Base-by-base conservation (phyloP, 2,797 vertebrate genomes). In the Anniella stebbinsi region DNA sequence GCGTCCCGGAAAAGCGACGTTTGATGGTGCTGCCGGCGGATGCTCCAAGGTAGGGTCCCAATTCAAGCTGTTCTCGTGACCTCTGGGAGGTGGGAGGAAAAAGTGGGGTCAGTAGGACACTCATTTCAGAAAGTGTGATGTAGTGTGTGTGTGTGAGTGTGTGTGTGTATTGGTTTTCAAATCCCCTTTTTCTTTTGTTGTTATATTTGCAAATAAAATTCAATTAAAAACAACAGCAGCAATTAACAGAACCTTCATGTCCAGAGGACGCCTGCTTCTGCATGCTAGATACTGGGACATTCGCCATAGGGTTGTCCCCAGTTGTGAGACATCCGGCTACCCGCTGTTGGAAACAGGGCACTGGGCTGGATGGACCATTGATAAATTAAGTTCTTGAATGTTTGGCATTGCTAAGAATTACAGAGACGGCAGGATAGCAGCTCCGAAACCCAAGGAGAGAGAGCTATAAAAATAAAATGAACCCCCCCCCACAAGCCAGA, bases 1-100 rank as follows among this genome's bases (percentile, higher is more conserved):
- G 91, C 0, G 97, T 97, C 33, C 98, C 98, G 0, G 98, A 99
- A 93, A 97, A 98, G 51, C 97, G 96, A 15, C 98, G 97, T 38
- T 97, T 95, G 82, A 98, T 95, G 8, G 94, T 96, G 72, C 96
- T 95, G 0, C 89, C 66, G 2, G 91, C 88, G 38, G 89, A 60
- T 2, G 75, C 91, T 25, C 92, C 87, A 2, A 96, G 89, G 4
- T 45, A 83, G 23, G 85, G 86, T 45, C 86, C 93, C 83, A 93
- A 92, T 30, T 97, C 97, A 8, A 95, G 88, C 0, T 96, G 95
- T 48, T 97, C 97, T 80, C 95, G 91, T 41, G 91, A 96, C 90
- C 89, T 88, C 98, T 98, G 96, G 6, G 41, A 5, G 73, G 10
- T 75, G 33, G 17, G 60, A 54, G 48, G 70, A 33, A 48, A 17